phyloP scores from a whole-genome alignment of 2,113 vertebrate genomes.

The Mormyrus lacerda region DNA sequence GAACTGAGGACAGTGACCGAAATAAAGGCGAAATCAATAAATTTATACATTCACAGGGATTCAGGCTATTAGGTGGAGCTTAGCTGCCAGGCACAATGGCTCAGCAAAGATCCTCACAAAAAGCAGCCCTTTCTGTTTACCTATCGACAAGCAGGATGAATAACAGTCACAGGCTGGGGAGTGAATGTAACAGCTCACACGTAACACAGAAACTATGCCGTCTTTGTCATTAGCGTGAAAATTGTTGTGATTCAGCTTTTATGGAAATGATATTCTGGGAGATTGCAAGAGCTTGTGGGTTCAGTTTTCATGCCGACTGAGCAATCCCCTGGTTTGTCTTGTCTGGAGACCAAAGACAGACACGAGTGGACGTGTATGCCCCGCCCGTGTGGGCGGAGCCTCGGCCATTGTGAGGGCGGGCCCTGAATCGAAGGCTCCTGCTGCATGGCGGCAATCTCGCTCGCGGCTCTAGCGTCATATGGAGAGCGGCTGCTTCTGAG shows the following conservation, averaged over 20 bases:
- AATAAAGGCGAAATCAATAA: not conserved
- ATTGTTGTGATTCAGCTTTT: not conserved
- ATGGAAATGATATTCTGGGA: not conserved
- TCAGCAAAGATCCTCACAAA: not conserved
- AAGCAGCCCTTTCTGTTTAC: not conserved
- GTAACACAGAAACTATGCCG: not conserved
- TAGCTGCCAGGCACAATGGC: not conserved
- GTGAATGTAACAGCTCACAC: not conserved
- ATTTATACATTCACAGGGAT: not conserved
- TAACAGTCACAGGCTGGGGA: not conserved
- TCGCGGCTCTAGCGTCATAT: constrained; percentile 1
- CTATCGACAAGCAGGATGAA: not conserved
- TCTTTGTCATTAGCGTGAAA: not conserved
- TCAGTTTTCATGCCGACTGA: not conserved
- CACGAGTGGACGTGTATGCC: not conserved
- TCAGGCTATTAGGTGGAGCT: not conserved
- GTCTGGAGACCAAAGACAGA: not conserved
- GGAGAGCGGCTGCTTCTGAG: constrained; percentile 9
- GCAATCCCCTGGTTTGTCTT: not conserved
- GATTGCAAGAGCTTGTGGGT: not conserved
- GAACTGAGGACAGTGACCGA: not conserved
- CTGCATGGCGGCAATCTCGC: not conserved
- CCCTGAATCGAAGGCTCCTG: not conserved
- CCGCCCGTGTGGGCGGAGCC: not conserved
- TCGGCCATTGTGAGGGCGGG: not conserved